A percentile compares a stretch with the other conserved stretches of the same genome.
Evolutionary conservation across 1,140 invertebrate species (phyloP).

Genomic region (Drosophila erecta): DNA sequence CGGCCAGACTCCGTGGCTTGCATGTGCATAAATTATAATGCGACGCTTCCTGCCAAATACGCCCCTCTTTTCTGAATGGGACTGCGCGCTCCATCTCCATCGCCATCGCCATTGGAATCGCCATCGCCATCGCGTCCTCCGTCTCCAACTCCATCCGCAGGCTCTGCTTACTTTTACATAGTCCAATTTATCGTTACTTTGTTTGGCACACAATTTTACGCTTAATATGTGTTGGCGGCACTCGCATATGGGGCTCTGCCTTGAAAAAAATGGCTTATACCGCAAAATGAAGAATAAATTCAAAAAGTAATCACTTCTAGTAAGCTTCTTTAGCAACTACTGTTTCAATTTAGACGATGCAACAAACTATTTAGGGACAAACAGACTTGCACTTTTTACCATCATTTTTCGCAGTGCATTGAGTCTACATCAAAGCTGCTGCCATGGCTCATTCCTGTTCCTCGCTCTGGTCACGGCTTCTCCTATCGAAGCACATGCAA

Average conservation of each 20-base stretch:
- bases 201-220: conserved; percentile 77
- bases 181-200: conserved; percentile 72
- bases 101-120: conserved; percentile 19
- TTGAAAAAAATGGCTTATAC: neutral
- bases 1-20: conserved; percentile 74
- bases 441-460: conserved; percentile 9
- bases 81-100: conserved; percentile 28
- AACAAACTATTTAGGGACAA: too few species aligned
- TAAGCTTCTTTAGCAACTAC: too few species aligned
- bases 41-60: conserved; percentile 60
- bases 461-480: conserved; percentile 42
- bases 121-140: conserved; percentile 11
- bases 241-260: conserved; percentile 57
- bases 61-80: conserved; percentile 46
- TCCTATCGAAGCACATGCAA: conserved; percentile 61
- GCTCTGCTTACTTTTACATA: conserved; percentile 54
- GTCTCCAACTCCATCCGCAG: conserved; percentile 38
- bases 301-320: too few species aligned
- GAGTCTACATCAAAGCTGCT: conserved; percentile 16
- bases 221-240: conserved; percentile 73
- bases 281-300: neutral
- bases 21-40: conserved; percentile 80
- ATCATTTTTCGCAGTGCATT: conserved; percentile 7
- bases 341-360: too few species aligned
- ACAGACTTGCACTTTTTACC: too few species aligned